Evolutionary conservation across 1,140 invertebrate species (phyloP), one percentile per base, ranked within the genome.

Genomic region (Zaprionus tsacasi): DNA sequence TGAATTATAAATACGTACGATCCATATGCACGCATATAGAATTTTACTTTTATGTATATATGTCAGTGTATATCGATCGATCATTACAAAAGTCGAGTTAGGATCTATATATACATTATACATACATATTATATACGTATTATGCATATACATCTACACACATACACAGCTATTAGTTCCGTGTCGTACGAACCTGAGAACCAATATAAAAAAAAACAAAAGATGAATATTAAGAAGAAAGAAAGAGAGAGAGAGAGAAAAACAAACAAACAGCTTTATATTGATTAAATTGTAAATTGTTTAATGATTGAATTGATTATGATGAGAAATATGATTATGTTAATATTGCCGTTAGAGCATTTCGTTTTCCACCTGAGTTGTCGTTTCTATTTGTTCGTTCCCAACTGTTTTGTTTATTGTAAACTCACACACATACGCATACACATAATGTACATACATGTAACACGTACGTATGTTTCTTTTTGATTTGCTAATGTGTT

Each of bases 181-280:
- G 52, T 56, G 15, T 77, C 63, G 35, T 57, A 68, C 60, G 72
- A 83, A 61, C 21, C 55, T 57, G 66, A 65, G 65, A 74, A 61
- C 40, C 63, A 68, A 65, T 58, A 86, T 87, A 70, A 79, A 82
- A 87, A 81, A 67, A 54, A 25, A 33, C 40, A 43, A 8, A 15
- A 43, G n/a, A 43, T 15, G 13, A 43, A 43, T 30, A 30, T 30
- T 7, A 45, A 43, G 40, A 8, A 45, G 40, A 45, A 15, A 21
- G 21, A 21, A 2, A 21, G 21, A 21, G 21, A 21, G 6, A 15
- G n/a, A 43, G 40, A 45, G 0, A 63, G 15, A 40, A 13, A 60
- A 74, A 76, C 68, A 82, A 76, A 27, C 55, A 68, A 67, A 81
- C 81, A 88, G 85, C 85, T 88, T 88, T 88, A 88, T 88, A 85